Evolutionary conservation across 2,888 invertebrate species (phyloP), one percentile per base, ranked within the genome.

Genomic region (Heliconius charithonia): DNA sequence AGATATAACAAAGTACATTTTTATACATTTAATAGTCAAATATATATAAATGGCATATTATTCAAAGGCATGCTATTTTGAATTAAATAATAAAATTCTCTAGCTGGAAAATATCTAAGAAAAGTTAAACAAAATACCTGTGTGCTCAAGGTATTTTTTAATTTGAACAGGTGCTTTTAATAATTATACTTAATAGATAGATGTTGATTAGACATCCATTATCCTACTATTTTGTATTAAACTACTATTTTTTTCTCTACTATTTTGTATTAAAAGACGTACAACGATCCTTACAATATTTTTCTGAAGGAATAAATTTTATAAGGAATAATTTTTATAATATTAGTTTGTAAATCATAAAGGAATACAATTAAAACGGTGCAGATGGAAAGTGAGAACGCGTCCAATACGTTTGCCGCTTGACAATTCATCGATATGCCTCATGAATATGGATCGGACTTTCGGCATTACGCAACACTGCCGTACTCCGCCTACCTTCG

Each of bases 391-490:
- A 86, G 85, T 83, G 81, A 83, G 76, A 76, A 80, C 77, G 69
- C 78, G 80, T 76, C 82, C 82, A 81, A 79, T 82, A 77, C 83
- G 81, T 80, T 80, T 81, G 83, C 80, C 80, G 81, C 88, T 90
- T 90, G 90, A 87, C 90, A 91, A 91, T 92, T 91, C 93, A 91
- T 90, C 87, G 89, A 84, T 87, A 85, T 86, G 85, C 86, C 86
- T 89, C 89, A 93, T 93, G 91, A 91, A 93, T 93, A 93, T 93
- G 91, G 88, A 93, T 91, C 84, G 80, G 85, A 89, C 87, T 90
- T 91, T 90, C 90, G 88, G 89, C 87, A 85, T 63, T 73, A 37
- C 25, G 62, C 59, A 62, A 71, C 29, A 41, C 67, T 69, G 67
- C 25, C 41, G 41, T 67, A 41, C 41, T 25, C 67, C n/a, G n/a